Conservation (phyloP, 2,797 vertebrate species). For the Hephaestus fuliginosus region DNA sequence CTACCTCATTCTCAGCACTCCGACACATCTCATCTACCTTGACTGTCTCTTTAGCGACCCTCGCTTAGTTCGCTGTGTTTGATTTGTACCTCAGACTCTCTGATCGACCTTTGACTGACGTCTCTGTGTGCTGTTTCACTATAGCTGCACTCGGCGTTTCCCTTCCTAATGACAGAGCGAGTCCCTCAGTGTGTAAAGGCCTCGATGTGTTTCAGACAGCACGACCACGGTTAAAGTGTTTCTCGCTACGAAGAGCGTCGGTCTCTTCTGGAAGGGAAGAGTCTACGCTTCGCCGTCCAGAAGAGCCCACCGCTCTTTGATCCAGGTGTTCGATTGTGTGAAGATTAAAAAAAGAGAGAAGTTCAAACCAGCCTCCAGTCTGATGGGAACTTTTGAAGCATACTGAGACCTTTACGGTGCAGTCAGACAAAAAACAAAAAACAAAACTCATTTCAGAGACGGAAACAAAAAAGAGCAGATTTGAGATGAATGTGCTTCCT, state of each 20-base stretch:
- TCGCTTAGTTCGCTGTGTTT: conserved; percentile 16
- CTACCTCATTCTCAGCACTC: conserved; percentile 72
- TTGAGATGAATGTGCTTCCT: background rate
- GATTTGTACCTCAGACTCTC: conserved; percentile 45
- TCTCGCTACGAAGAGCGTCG: no score
- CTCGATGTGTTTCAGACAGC: background rate
- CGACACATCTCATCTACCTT: conserved; percentile 28
- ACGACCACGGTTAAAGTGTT: background rate
- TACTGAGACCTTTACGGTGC: no score
- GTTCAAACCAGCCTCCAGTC: no score
- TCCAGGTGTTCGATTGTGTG: no score
- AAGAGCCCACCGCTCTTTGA: no score
- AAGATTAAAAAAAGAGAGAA: no score
- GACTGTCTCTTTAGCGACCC: conserved; percentile 1
- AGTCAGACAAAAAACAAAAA: no score
- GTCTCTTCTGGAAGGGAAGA: no score
- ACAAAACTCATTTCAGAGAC: no score
- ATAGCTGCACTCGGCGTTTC: background rate
- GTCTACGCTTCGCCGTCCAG: no score
- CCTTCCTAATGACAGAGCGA: background rate
- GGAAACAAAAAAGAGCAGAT: no score
- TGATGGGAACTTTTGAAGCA: no score
- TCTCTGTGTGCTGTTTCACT: conserved; percentile 23
- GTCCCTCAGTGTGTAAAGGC: background rate
- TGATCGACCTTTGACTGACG: conserved; percentile 10